Base-by-base conservation (phyloP, 1,140 invertebrate species). In the Orius insidiosus region DNA sequence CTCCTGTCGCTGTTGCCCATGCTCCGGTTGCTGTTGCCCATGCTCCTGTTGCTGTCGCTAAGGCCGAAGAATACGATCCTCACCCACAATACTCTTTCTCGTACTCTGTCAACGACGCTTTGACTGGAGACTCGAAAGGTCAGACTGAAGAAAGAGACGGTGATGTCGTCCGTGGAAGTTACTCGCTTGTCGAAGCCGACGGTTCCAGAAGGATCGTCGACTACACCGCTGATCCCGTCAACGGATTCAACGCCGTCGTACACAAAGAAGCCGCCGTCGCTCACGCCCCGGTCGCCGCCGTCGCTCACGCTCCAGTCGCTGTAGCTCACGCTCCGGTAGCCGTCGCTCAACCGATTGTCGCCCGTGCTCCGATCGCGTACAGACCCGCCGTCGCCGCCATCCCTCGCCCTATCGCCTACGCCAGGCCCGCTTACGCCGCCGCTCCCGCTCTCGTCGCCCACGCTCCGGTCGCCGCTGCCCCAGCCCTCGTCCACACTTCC, bases 301-400 rank as follows among this genome's bases (percentile, higher is more conserved):
- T 71, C 30, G 69, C 71, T 5, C 67, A 68, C 54, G 68, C 69
- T 53, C 67, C 69, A 54, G 61, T 66, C 24, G 64, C 66, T 4
- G 32, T 39, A n/a, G n/a, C 6, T 43, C 16, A 19, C 6, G 11
- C 41, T 16, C 41, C 30, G 10, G 10, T 30, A 11, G 6, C 30
- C 5, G 16, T 33, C n/a, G 32, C 32, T 7, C 6, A n/a, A 7
- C 32, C 32, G n/a, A n/a, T 5, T 15, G 41, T 43, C n/a, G n/a
- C 15, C 16, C 24, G 11, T 14, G 18, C 11, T 18, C 9, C 16
- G n/a, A n/a, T n/a, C n/a, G n/a, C n/a, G n/a, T n/a, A n/a, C n/a
- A n/a, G n/a, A n/a, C n/a, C n/a, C n/a, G n/a, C n/a, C n/a, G n/a
- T n/a, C 16, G 14, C 36, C 31, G 37, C 19, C 13, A 14, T 37